These are phyloP conservation scores for Agraylea sexmaculata DNA, from an alignment of 1,140 invertebrate species.

Conservation along the genomic window DNA sequence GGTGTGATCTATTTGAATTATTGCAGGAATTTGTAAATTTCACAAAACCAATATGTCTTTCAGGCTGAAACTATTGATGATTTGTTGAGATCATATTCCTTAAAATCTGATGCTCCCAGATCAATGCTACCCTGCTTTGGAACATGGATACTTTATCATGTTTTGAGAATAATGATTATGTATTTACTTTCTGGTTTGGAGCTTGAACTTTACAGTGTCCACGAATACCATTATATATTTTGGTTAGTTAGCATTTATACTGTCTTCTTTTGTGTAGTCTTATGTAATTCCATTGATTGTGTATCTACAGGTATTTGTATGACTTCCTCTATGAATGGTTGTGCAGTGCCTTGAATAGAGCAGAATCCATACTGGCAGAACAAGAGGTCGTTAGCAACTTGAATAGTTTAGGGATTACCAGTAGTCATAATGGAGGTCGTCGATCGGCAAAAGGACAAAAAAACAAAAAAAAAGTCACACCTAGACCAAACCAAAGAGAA, in stretches of 20 bases:
- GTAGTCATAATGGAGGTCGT: conserved; percentile 37
- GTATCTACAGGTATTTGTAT: conserved; percentile 69
- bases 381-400: conserved; percentile 54
- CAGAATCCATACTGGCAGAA: conserved; percentile 71
- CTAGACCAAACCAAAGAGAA: conserved; percentile 68
- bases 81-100: conserved; percentile 59
- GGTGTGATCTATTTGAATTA: conserved; percentile 43
- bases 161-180: conserved; percentile 90
- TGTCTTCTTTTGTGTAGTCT: not conserved
- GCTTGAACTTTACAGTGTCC: conserved; percentile 88
- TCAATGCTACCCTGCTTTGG: conserved; percentile 80
- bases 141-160: conserved; percentile 93
- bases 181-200: conserved; percentile 92
- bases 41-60: conserved; percentile 21
- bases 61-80: conserved; percentile 87
- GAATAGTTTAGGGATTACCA: conserved; percentile 42
- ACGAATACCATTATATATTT: conserved; percentile 93
- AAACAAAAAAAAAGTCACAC: conserved; percentile 59
- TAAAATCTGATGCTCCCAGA: conserved; percentile 54
- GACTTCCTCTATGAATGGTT: conserved; percentile 93
- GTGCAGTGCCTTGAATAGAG: conserved; percentile 77
- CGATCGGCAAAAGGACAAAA: conserved; percentile 29
- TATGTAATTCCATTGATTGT: not conserved
- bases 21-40: conserved; percentile 3
- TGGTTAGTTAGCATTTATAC: conserved; percentile 46